Evolutionary conservation across 2,888 invertebrate genomes (phyloP).

Genomic region (Globia sparganii): DNA sequence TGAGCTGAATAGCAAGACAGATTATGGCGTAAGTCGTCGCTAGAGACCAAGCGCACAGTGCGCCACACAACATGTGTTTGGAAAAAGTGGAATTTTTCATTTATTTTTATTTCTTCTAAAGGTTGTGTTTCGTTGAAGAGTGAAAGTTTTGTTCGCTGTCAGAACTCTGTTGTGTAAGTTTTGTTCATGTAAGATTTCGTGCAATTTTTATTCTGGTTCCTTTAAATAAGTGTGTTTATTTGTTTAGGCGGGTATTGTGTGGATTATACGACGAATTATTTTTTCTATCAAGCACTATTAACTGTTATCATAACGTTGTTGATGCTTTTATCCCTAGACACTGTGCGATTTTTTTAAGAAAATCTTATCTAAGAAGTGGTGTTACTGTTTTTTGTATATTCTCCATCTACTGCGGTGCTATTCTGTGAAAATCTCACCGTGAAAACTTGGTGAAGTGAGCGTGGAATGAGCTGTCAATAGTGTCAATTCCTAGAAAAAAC

Average conservation of each 20-base stretch:
- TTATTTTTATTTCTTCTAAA: conserved; percentile 28
- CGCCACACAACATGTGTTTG: conserved; percentile 12
- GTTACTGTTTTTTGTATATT: background rate
- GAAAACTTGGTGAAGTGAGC: no score
- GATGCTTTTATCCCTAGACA: background rate
- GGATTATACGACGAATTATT: no score
- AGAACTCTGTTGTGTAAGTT: background rate
- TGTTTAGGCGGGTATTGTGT: background rate
- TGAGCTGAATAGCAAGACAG: conserved; percentile 75
- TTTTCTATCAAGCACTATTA: background rate
- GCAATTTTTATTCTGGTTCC: background rate
- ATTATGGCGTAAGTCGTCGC: conserved; percentile 74
- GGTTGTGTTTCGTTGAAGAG: conserved; percentile 24
- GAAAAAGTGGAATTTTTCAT: conserved; percentile 39
- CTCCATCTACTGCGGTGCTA: background rate
- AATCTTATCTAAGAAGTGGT: background rate
- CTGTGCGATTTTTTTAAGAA: background rate
- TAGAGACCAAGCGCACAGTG: conserved; percentile 69
- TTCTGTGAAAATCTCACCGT: no score
- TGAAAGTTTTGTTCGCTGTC: conserved; percentile 6
- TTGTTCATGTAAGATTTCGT: background rate
- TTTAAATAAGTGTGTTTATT: background rate
- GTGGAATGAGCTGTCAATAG: no score
- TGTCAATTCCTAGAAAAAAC: no score
- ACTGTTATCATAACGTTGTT: background rate